Percentiles rank a stretch among this genome's conserved stretches.
phyloP scores from a whole-genome alignment of 2,113 vertebrate genomes.

The Phocoena sinus region DNA sequence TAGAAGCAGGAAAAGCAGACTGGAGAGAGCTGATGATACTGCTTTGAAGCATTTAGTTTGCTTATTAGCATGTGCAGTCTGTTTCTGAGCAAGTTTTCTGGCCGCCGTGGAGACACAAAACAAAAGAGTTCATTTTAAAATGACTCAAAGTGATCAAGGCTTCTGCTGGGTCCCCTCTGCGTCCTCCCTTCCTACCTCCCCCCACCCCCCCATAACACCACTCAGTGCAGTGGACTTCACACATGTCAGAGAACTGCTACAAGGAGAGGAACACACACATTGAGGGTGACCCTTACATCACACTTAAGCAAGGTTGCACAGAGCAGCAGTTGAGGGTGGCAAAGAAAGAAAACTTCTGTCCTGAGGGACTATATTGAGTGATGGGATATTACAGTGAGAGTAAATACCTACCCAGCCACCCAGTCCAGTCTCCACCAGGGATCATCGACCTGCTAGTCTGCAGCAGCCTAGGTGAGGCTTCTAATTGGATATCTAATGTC shows the following conservation, averaged over 20 bases:
- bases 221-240: neutral
- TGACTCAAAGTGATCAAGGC: neutral
- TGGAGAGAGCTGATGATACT: conserved; percentile 17
- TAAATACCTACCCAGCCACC: neutral
- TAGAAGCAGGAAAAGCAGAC: conserved; percentile 56
- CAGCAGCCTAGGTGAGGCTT: neutral
- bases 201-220: neutral
- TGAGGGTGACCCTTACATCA: neutral
- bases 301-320: neutral
- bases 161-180: neutral
- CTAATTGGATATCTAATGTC: neutral
- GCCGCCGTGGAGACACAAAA: conserved; percentile 19
- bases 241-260: neutral
- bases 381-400: neutral
- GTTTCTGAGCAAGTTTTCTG: conserved; percentile 49
- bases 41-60: conserved; percentile 63
- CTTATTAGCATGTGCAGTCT: conserved; percentile 54
- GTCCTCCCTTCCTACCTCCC: neutral
- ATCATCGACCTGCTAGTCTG: neutral
- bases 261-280: neutral
- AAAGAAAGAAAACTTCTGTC: conserved; percentile 8
- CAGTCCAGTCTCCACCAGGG: neutral
- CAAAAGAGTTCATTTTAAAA: conserved; percentile 54
- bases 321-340: neutral
- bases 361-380: neutral